Evolutionary conservation across 2,113 vertebrate genomes (phyloP), one percentile per base, ranked within the genome.

Genomic region (Daphoenositta chrysoptera): DNA sequence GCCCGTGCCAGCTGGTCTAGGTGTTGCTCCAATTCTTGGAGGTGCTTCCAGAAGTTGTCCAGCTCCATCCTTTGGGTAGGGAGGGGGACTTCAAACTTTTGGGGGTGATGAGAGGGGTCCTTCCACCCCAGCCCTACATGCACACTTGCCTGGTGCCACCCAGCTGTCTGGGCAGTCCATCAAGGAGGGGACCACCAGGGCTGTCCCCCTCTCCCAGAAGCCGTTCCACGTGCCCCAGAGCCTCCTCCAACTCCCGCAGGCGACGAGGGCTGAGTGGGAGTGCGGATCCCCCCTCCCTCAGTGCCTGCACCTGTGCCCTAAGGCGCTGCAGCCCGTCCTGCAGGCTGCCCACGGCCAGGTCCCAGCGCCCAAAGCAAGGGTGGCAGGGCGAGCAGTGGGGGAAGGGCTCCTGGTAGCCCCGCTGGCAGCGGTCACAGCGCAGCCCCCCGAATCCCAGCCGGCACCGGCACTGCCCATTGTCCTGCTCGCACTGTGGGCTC

Each of bases 331-430:
- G 96, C 79, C 97, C 60, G 0, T 96, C 86, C 50, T 7, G 92
- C 13, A 99, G 88, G 89, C 97, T 95, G 84, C 89, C 97, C 69
- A 99, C 69, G 0, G 71, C 51, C 1, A 89, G 93, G 35, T 99
- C 98, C 99, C 98, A 99, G 70, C 89, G 98, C 84, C 97, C 93
- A n/a, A 99, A 99, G 97, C 99, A 99, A 45, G 98, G 94, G 84
- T 99, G 98, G 94, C 99, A 99, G 54, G 92, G 96, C 0, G 68
- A 94, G 61, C 98, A 99, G 18, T 40, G 91, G 14, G 98, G 98
- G 71, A 99, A 99, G 26, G 56, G 78, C 12, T 98, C 98, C 2
- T 97, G 98, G 98, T 98, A 99, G 50, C 98, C 98, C 2, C 97
- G 97, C 42, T 97, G 98, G 63, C 99, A 99, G 31, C 68, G 85